These are phyloP conservation scores for Trisateles emortualis DNA, from an alignment of 2,888 invertebrate species.

Conservation along the genomic window DNA sequence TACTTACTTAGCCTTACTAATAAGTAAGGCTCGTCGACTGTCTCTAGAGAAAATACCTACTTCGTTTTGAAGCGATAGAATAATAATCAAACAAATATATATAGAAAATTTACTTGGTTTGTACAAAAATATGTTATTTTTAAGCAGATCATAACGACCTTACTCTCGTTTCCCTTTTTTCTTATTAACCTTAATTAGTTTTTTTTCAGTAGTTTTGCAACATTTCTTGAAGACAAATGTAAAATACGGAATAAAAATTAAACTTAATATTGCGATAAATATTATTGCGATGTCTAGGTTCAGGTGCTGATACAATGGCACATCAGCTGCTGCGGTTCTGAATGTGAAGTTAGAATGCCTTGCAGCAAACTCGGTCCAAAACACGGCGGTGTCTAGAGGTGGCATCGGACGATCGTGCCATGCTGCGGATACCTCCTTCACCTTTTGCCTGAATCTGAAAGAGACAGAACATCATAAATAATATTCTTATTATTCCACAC, in stretches of 20 bases:
- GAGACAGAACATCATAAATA: not conserved
- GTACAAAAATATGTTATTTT: too few relatives aligned
- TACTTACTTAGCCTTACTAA: too few relatives aligned
- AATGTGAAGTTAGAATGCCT: constrained; percentile 80
- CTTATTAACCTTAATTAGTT: not conserved
- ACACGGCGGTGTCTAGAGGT: constrained; percentile 87
- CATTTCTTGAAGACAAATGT: constrained; percentile 16
- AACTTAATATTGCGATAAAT: constrained; percentile 38
- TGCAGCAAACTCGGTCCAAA: constrained; percentile 89
- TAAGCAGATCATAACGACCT: not conserved
- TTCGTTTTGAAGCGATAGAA: too few relatives aligned
- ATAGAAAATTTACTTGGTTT: too few relatives aligned
- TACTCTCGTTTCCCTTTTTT: not conserved
- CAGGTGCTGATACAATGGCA: constrained; percentile 83
- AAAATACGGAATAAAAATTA: constrained; percentile 31
- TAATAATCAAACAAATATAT: too few relatives aligned
- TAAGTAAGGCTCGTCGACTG: too few relatives aligned
- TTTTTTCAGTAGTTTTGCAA: not conserved
- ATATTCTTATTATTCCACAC: not conserved
- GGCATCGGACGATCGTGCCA: constrained; percentile 88
- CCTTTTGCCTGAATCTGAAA: constrained; percentile 76
- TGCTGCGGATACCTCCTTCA: constrained; percentile 78
- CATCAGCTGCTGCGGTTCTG: constrained; percentile 83
- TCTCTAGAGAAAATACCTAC: too few relatives aligned
- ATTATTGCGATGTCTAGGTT: constrained; percentile 68